Evolutionary conservation across 2,113 vertebrate species (phyloP).

Genomic region (Atherinomorus stipes): DNA sequence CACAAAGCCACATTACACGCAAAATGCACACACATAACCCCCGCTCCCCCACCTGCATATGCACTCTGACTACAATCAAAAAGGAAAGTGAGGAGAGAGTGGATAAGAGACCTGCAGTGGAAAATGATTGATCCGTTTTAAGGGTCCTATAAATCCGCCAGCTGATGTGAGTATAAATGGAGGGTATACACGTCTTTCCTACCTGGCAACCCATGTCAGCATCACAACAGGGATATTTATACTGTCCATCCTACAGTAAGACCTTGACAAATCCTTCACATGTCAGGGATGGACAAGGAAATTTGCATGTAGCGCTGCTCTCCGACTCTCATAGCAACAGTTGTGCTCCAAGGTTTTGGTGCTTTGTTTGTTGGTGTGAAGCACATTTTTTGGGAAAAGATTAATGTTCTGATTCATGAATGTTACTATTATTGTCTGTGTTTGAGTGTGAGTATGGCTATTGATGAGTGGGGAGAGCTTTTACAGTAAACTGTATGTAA

Average conservation of each 20-base stretch:
- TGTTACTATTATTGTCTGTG: conserved; percentile 59
- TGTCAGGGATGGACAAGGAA: conserved; percentile 50
- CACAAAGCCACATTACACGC: conserved; percentile 44
- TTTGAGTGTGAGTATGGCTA: conserved; percentile 56
- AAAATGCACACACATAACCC: conserved; percentile 33
- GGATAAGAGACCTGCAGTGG: conserved; percentile 77
- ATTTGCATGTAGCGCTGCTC: conserved; percentile 20
- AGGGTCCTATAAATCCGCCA: conserved; percentile 76
- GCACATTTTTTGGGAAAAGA: conserved; percentile 15
- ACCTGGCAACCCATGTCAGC: conserved; percentile 77
- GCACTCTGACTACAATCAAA: conserved; percentile 59
- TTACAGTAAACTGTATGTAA: conserved; percentile 64
- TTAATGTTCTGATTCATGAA: conserved; percentile 57
- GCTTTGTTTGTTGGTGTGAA: conserved; percentile 22
- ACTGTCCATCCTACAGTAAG: conserved; percentile 66
- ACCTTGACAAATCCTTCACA: conserved; percentile 72
- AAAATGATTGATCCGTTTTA: conserved; percentile 82
- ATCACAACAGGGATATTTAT: conserved; percentile 79
- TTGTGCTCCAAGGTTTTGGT: not conserved
- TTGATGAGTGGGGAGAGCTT: conserved; percentile 64
- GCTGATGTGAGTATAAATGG: conserved; percentile 78
- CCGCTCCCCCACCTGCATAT: conserved; percentile 27
- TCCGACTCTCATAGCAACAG: not conserved
- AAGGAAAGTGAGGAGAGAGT: conserved; percentile 71
- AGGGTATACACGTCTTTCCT: conserved; percentile 67